Base-by-base conservation (phyloP, 92 coral and sea anemone species). In the Umimayanthus kanabou region DNA sequence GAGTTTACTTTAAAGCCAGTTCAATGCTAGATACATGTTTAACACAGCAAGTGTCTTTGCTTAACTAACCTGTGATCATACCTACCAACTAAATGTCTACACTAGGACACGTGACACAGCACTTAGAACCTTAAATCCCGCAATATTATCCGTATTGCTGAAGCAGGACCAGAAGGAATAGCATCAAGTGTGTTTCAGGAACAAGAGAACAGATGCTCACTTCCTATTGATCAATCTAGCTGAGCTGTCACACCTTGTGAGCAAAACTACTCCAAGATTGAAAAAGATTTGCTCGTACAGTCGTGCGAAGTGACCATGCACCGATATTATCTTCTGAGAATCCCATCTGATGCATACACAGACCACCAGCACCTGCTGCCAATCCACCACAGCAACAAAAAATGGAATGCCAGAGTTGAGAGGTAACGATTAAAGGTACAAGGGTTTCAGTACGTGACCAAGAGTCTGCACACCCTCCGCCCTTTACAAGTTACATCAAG, bases 1-100 rank as follows among this genome's bases (percentile, higher is more conserved):
- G 64, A 87, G 89, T 69, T 87, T 87, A 69, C 89, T 87, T 9
- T 81, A 85, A 50, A 82, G 82, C 22, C 89, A 85, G 45, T 73
- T 73, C 73, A 73, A 85, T 57, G 82, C 89, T 22, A 65, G 89
- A 25, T 85, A 45, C 50, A 85, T 85, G 89, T 45, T 45, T 85
- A 42, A 53, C 89, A 85, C 0, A 30, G 88, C 25, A 61, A 73
- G 55, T 8, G 81, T 73, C 10, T 85, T 75, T 50, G 77, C 87
- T 45, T 5, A 45, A 5, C 9, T 45, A 45, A 45, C 49, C 49
- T 45, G 53, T 47, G 11, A 47, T 4, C 81, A 79, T 28, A 86
- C 90, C 77, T 80, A 49, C 90, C 16, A 88, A 22, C 33, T 80
- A 18, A 88, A 71, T 42, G 6, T 71, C 16, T 57, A 13, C 43